These are phyloP conservation scores for Neodiprion pinetum DNA, from an alignment of 1,140 invertebrate genomes.

Conservation along the genomic window DNA sequence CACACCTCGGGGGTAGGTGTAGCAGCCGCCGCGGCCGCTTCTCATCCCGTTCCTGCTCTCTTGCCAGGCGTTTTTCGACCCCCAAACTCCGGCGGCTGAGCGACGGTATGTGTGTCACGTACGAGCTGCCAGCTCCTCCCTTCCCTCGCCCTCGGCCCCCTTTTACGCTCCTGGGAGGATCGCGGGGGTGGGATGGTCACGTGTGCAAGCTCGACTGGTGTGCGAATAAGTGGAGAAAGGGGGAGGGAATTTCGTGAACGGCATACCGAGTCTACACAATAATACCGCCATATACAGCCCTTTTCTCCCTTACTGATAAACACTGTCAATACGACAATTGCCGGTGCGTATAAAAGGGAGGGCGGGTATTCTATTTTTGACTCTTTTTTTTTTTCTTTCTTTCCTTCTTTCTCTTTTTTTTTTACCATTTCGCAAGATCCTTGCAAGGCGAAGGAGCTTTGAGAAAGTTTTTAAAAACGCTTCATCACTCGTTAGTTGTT, in stretches of 20 bases:
- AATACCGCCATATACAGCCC: neutral
- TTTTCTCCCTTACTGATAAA: slow-evolving; percentile 4
- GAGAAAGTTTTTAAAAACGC: no score
- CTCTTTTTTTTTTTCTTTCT: neutral
- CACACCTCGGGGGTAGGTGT: neutral
- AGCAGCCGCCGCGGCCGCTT: neutral
- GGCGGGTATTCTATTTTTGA: neutral
- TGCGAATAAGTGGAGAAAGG: slow-evolving; percentile 10
- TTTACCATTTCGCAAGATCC: neutral
- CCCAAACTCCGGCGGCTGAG: neutral
- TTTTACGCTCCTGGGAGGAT: neutral
- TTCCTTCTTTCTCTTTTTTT: neutral
- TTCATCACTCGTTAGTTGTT: no score
- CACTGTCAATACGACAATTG: neutral
- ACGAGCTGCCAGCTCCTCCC: slow-evolving; percentile 1
- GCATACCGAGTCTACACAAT: neutral
- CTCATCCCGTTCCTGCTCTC: no score
- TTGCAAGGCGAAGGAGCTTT: neutral
- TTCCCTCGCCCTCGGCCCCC: neutral
- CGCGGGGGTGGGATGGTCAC: neutral
- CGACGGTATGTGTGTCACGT: slow-evolving; percentile 1
- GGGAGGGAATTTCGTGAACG: slow-evolving; percentile 7
- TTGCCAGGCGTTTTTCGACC: slow-evolving; percentile 2
- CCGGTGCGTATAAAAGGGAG: neutral
- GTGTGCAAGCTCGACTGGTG: slow-evolving; percentile 11